Evolutionary conservation across 1,140 invertebrate genomes (phyloP).

Genomic region (Drepana arcuata): DNA sequence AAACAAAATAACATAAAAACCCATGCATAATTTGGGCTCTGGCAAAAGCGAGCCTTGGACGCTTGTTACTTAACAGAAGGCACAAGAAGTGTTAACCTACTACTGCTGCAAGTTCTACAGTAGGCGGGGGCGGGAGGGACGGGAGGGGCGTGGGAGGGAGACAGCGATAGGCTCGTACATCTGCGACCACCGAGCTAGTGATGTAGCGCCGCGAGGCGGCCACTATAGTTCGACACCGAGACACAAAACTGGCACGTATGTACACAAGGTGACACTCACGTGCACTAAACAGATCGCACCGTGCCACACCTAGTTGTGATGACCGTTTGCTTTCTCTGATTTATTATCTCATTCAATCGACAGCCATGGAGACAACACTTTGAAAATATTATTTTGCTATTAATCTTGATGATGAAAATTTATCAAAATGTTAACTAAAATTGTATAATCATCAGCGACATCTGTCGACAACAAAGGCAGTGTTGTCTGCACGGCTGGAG

Average conservation of each 20-base stretch:
- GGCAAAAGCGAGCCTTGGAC: constrained; percentile 31
- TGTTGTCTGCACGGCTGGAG: constrained; percentile 40
- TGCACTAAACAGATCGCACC: constrained; percentile 41
- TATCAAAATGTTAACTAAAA: too few species aligned
- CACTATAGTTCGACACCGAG: not conserved
- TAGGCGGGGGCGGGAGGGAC: constrained; percentile 16
- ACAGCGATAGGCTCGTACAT: constrained; percentile 48
- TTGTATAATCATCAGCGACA: too few species aligned
- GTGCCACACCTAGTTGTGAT: constrained; percentile 66
- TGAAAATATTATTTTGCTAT: too few species aligned
- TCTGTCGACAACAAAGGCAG: constrained; percentile 8
- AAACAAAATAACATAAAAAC: constrained; percentile 27
- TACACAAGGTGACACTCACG: constrained; percentile 25
- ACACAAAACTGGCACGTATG: constrained; percentile 6
- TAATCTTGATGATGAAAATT: too few species aligned
- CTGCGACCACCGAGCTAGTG: constrained; percentile 47
- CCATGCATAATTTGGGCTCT: constrained; percentile 55
- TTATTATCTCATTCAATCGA: constrained; percentile 38
- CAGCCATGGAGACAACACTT: constrained; percentile 48
- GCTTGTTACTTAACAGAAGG: constrained; percentile 18
- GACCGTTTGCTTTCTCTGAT: constrained; percentile 51
- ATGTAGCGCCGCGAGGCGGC: not conserved
- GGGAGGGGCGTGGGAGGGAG: constrained; percentile 16
- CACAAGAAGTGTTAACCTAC: constrained; percentile 28
- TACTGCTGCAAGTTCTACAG: constrained; percentile 42